Evolutionary conservation across 1,140 invertebrate genomes (phyloP).

Genomic region (Leucophenga varia): DNA sequence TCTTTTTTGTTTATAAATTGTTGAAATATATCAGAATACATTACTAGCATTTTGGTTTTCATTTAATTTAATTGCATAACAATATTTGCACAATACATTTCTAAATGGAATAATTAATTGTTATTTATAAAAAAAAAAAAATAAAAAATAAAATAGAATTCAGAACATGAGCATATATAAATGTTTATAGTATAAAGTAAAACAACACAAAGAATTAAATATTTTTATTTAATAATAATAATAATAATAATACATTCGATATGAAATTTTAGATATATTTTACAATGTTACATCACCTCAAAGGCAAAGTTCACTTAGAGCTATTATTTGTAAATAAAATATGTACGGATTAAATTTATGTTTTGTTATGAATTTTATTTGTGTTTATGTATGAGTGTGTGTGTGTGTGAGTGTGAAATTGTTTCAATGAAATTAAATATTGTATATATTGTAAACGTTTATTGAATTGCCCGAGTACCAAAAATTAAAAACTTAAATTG

Average conservation of each 20-base stretch:
- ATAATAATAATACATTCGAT: neutral
- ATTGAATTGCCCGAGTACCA: no score
- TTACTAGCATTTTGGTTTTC: no score
- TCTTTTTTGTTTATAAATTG: no score
- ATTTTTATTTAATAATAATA: constrained; percentile 26
- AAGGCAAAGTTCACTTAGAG: constrained; percentile 24
- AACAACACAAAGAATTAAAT: constrained; percentile 36
- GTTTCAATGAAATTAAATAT: no score
- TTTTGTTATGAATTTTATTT: constrained; percentile 5
- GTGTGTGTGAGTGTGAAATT: no score
- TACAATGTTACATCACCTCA: constrained; percentile 28
- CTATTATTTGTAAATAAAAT: constrained; percentile 31
- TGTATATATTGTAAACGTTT: no score
- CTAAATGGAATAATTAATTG: neutral
- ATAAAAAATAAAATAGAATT: neutral
- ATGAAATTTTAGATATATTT: neutral
- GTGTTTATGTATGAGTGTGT: constrained; percentile 7
- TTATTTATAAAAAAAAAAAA: neutral
- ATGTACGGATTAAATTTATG: neutral
- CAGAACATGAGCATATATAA: no score
- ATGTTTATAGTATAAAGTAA: constrained; percentile 3
- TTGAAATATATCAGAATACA: no score
- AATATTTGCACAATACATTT: no score
- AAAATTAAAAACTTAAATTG: no score
- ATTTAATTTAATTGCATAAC: no score